Evolutionary conservation across 2,888 invertebrate genomes (phyloP).

Genomic region (Agrochola litura): DNA sequence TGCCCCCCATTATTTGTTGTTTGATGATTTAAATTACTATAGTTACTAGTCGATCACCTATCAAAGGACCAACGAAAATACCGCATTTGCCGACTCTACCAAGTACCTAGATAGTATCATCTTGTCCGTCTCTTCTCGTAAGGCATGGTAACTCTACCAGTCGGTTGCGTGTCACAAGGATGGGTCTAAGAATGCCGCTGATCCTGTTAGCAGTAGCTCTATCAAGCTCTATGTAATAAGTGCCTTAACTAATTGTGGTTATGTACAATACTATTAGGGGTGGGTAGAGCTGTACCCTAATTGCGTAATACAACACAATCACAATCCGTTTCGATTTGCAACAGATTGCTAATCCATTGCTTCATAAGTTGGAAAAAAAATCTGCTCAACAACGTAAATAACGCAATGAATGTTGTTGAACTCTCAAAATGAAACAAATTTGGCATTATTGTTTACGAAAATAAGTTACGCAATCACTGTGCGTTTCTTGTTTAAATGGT

Average conservation of each 20-base stretch:
- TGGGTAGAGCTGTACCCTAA: too few relatives aligned
- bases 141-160: conserved; percentile 50
- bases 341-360: too few relatives aligned
- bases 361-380: too few relatives aligned
- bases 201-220: conserved; percentile 66
- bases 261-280: conserved; percentile 12
- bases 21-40: neutral
- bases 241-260: neutral
- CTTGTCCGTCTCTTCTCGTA: neutral
- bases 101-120: neutral
- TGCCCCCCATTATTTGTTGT: neutral
- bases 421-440: too few relatives aligned
- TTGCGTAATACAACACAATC: too few relatives aligned
- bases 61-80: neutral
- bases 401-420: too few relatives aligned
- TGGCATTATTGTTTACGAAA: too few relatives aligned
- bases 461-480: too few relatives aligned
- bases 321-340: too few relatives aligned
- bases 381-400: too few relatives aligned
- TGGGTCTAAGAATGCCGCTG: conserved; percentile 76
- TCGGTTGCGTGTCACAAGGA: conserved; percentile 68
- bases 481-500: neutral
- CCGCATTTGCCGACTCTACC: neutral
- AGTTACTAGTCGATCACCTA: neutral
- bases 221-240: conserved; percentile 44